Evolutionary conservation across 2,888 invertebrate genomes (phyloP).

Genomic region (Cyclophora albipunctata): DNA sequence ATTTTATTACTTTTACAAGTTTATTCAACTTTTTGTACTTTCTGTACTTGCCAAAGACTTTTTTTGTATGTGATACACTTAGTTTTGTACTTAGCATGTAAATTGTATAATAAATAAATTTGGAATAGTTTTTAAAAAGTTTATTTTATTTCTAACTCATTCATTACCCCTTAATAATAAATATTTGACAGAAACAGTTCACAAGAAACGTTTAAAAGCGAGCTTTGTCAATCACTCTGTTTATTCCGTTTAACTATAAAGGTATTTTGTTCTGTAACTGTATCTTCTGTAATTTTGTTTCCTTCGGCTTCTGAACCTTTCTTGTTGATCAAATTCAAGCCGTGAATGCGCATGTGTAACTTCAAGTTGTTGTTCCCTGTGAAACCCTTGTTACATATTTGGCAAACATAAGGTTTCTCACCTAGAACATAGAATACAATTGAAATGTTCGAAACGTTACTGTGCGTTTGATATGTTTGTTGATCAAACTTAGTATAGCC

Average conservation of each 20-base stretch:
- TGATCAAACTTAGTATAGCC: too few relatives aligned
- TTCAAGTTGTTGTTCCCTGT: constrained; percentile 54
- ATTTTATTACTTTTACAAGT: constrained; percentile 31
- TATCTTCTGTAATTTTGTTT: too few relatives aligned
- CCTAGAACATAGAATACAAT: constrained; percentile 27
- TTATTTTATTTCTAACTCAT: not conserved
- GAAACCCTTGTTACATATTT: constrained; percentile 53
- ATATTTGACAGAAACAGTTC: too few relatives aligned
- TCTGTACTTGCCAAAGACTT: constrained; percentile 71
- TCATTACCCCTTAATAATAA: too few relatives aligned
- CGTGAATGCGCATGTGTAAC: constrained; percentile 64
- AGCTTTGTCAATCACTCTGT: too few relatives aligned
- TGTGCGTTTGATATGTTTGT: too few relatives aligned
- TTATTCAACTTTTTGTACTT: constrained; percentile 36
- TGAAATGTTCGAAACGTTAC: too few relatives aligned
- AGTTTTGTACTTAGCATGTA: constrained; percentile 60
- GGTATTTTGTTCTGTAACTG: too few relatives aligned
- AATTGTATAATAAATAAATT: constrained; percentile 43
- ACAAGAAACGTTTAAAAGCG: too few relatives aligned
- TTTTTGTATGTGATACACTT: constrained; percentile 70
- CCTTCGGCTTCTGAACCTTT: too few relatives aligned
- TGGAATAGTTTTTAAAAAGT: constrained; percentile 16
- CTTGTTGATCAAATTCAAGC: constrained; percentile 24
- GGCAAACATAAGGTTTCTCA: constrained; percentile 57
- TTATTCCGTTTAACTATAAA: too few relatives aligned